Evolutionary conservation across 2,888 invertebrate species (phyloP), one percentile per base, ranked within the genome.

Genomic region (Amphipyra berbera): DNA sequence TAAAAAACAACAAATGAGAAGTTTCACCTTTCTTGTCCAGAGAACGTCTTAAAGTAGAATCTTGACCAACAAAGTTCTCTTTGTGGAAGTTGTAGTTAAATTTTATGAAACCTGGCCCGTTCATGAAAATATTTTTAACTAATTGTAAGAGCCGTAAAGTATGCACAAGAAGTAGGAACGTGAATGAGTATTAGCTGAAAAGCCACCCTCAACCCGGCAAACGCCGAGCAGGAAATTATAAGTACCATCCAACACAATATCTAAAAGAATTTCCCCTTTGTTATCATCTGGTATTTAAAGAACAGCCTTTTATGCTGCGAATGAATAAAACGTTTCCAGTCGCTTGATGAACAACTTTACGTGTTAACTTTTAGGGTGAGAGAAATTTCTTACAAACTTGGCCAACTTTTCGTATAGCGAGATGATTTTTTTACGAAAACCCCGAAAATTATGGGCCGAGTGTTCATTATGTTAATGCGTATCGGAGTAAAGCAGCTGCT

Each of bases 401-500:
- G 30, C 49, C 15, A 79, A 78, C 68, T 70, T 79, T 76, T 68
- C 48, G 50, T 49, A 48, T 67, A 57, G 62, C 58, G 49, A 41
- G 61, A 66, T 73, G 70, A 70, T 77, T 73, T 69, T 68, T 76
- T 66, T 55, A 64, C 66, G 47, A 62, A 68, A 68, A 40, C 47
- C 61, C 44, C 55, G 50, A 63, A 68, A 71, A 74, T 78, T 67
- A 79, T 67, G 74, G 57, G 59, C 52, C 53, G 41, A 79, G 66
- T 66, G 61, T 68, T 79, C 78, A 71, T 78, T 78, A 79, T 67
- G 66, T 63, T 77, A 80, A 78, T 78, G 80, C 44, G 42, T 70
- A 66, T 68, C 54, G 68, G 52, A 45, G 40, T 59, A 54, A 57
- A 66, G 49, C 77, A 79, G 73, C 79, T 76, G 77, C 61, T 78